Percentiles rank a stretch among this genome's conserved stretches.
phyloP scores from a whole-genome alignment of 2,113 vertebrate species.

The Engystomops pustulosus region DNA sequence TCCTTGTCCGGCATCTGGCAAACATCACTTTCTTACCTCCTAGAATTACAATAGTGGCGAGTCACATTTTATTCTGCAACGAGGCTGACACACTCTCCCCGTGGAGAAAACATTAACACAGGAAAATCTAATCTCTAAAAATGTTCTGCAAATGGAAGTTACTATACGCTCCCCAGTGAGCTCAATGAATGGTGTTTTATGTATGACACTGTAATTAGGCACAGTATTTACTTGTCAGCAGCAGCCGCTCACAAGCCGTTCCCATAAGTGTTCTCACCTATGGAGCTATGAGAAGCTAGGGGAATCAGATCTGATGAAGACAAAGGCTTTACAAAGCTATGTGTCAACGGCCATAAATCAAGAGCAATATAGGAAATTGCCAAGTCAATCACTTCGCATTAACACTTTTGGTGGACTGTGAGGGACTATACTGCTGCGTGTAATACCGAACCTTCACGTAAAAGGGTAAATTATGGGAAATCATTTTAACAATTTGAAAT shows the following conservation, averaged over 20 bases:
- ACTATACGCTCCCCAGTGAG: conserved; percentile 54
- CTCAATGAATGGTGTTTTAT: conserved; percentile 60
- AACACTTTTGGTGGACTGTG: background rate
- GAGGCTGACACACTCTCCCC: conserved; percentile 53
- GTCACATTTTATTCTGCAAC: conserved; percentile 58
- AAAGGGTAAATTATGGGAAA: background rate
- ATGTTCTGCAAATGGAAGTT: conserved; percentile 59
- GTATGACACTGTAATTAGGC: conserved; percentile 58
- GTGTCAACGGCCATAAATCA: conserved; percentile 54
- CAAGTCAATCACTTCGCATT: conserved; percentile 39
- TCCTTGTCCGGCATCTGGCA: conserved; percentile 22
- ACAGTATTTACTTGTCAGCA: conserved; percentile 53
- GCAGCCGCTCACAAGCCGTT: conserved; percentile 37
- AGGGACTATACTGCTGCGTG: background rate
- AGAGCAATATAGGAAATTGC: conserved; percentile 24
- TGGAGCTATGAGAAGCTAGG: conserved; percentile 15
- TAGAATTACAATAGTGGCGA: conserved; percentile 24
- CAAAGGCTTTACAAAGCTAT: conserved; percentile 13
- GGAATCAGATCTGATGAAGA: conserved; percentile 44
- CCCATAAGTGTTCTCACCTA: conserved; percentile 59
- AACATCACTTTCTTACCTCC: conserved; percentile 12
- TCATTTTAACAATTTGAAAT: no score
- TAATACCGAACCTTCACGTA: background rate
- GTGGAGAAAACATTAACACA: conserved; percentile 55
- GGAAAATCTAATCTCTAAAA: conserved; percentile 57